Conservation (phyloP, 2,113 vertebrate genomes). For the Paraplagusia blochii region DNA sequence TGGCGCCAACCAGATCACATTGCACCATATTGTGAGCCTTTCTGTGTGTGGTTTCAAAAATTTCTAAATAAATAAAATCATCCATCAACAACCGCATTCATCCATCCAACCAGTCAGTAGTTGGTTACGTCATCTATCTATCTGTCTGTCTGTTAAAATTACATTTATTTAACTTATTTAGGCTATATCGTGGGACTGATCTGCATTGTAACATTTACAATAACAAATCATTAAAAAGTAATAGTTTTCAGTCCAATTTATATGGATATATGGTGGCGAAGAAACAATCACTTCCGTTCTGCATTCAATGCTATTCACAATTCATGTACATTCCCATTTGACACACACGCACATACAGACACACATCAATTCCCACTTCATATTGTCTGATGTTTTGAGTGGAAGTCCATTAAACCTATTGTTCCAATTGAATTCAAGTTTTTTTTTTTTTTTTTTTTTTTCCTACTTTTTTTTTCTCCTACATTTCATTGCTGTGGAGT, state of each 20-base stretch:
- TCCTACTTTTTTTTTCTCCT: constrained; percentile 12
- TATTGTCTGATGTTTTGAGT: constrained; percentile 57
- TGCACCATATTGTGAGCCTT: too few species aligned
- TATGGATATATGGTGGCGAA: constrained; percentile 23
- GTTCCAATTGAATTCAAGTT: constrained; percentile 66
- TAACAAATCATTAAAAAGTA: constrained; percentile 52
- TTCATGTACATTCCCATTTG: constrained; percentile 53
- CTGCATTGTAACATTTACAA: constrained; percentile 54
- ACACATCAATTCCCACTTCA: constrained; percentile 53
- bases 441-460: constrained; percentile 48
- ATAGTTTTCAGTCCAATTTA: constrained; percentile 46
- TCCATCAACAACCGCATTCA: too few species aligned
- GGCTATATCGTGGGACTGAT: not conserved
- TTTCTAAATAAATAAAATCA: too few species aligned
- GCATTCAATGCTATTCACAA: constrained; percentile 51
- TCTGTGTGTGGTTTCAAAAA: too few species aligned
- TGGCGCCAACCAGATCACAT: too few species aligned
- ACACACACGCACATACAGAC: constrained; percentile 33
- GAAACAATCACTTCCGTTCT: constrained; percentile 52
- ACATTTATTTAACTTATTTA: constrained; percentile 44
- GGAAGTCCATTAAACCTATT: constrained; percentile 71
- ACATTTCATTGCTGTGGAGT: constrained; percentile 53
- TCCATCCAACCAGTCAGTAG: too few species aligned
- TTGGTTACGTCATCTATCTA: too few species aligned
- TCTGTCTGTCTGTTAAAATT: too few species aligned